Percentiles rank a stretch among this genome's conserved stretches.
Evolutionary conservation across 1,140 invertebrate genomes (phyloP).

Genomic region (Atta texana): DNA sequence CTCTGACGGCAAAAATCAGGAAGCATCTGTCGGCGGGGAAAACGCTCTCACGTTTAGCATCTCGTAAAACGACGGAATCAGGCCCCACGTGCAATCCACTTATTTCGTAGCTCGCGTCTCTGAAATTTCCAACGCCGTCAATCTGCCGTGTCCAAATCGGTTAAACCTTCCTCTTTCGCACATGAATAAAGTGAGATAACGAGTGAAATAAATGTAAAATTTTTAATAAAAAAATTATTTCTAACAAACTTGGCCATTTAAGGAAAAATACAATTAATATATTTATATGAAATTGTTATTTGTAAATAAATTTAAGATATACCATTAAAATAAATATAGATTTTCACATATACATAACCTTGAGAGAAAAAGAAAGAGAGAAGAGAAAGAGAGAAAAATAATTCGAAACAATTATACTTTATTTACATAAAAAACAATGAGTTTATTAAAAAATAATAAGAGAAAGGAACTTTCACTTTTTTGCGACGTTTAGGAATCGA

Average conservation of each 20-base stretch:
- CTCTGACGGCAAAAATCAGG: conserved; percentile 7
- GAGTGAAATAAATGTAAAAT: neutral
- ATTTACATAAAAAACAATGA: neutral
- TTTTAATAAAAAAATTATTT: neutral
- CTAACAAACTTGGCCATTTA: neutral
- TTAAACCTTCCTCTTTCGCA: neutral
- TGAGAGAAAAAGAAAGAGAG: neutral
- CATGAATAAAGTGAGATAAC: neutral
- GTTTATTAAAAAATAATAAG: neutral
- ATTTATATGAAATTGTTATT: neutral
- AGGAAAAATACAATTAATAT: neutral
- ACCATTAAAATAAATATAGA: neutral
- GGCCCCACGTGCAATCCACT: conserved; percentile 3
- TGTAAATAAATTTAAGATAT: neutral
- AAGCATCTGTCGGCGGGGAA: conserved; percentile 19
- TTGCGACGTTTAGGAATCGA: too few relatives aligned
- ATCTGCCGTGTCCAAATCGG: neutral
- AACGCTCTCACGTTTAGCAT: conserved; percentile 53
- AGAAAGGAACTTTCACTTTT: neutral
- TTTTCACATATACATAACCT: too few relatives aligned
- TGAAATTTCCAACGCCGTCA: conserved; percentile 33
- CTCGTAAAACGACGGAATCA: conserved; percentile 55
- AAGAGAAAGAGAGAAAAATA: neutral
- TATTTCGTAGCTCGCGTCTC: conserved; percentile 9
- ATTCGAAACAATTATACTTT: neutral